Base-by-base conservation (phyloP, 2,113 vertebrate species). In the Istiophorus platypterus region DNA sequence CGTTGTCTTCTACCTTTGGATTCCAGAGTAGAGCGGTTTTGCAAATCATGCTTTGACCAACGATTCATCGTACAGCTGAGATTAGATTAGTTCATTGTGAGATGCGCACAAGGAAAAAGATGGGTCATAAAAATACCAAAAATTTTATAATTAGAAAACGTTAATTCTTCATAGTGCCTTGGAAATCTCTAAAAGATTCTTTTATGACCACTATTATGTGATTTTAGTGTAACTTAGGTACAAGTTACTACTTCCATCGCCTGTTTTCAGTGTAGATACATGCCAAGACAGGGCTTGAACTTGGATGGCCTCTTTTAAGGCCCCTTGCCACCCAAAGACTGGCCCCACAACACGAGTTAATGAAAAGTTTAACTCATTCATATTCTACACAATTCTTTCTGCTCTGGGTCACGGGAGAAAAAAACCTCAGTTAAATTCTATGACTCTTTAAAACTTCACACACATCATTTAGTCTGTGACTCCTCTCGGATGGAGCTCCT, bases 381-480 rank as follows among this genome's bases (percentile, higher is more conserved):
- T 69, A 14, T 47, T 63, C n/a, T 26, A 24, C 5, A 41, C 0
- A 1, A 37, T 11, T 54, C 10, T 42, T 62, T 75, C 22, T 47
- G 9, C 10, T 24, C 18, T 31, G 14, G 7, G 22, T 78, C 14
- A 9, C 1, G 51, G 29, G 18, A 29, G 6, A 47, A 79, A 34
- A 2, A 47, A 79, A 34, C 4, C 3, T 9, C 3, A 22, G n/a
- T n/a, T 24, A 59, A 72, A 65, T 52, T 57, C 4, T 52, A 15
- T 51, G 41, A 78, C 42, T 73, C 39, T 27, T 47, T 66, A 37
- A 79, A 65, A 39, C n/a, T 8, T 26, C 26, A 47, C 62, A 17
- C 26, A 31, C 47, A 72, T 56, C 34, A 39, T 74, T 58, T 56
- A 18, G 4, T 41, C 42, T 58, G 64, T 31, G 63, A 59, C 27